Evolutionary conservation across 2,797 vertebrate species (phyloP).

Genomic region (Clarias fuscus): DNA sequence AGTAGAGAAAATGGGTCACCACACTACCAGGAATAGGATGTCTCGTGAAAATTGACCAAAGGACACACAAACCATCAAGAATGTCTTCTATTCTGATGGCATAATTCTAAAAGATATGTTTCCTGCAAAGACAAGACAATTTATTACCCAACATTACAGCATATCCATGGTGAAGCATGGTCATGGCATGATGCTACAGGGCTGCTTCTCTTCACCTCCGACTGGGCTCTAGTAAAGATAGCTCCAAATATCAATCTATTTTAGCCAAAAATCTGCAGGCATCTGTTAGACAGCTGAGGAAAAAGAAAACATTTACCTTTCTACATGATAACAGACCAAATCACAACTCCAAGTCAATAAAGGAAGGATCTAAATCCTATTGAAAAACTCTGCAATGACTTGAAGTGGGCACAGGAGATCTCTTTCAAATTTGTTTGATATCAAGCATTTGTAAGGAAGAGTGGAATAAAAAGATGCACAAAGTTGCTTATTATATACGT

Average conservation of each 20-base stretch:
- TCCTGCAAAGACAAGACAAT: not conserved
- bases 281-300: not conserved
- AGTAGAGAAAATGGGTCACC: not conserved
- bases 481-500: not conserved
- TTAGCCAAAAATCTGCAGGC: not conserved
- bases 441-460: not conserved
- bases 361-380: not conserved
- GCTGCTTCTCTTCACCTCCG: not conserved
- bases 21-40: not conserved
- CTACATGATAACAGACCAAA: not conserved
- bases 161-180: not conserved
- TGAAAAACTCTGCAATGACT: not conserved
- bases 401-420: not conserved
- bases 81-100: not conserved
- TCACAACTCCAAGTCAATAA: not conserved
- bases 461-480: not conserved
- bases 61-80: not conserved
- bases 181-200: not conserved
- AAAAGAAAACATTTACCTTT: not conserved
- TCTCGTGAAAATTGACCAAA: not conserved
- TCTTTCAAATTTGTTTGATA: not conserved
- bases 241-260: not conserved
- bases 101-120: slow-evolving; percentile 7
- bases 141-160: not conserved
- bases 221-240: not conserved